Evolutionary conservation across 1,140 invertebrate genomes (phyloP), one percentile per base, ranked within the genome.

Genomic region (Drosophila sp.): DNA sequence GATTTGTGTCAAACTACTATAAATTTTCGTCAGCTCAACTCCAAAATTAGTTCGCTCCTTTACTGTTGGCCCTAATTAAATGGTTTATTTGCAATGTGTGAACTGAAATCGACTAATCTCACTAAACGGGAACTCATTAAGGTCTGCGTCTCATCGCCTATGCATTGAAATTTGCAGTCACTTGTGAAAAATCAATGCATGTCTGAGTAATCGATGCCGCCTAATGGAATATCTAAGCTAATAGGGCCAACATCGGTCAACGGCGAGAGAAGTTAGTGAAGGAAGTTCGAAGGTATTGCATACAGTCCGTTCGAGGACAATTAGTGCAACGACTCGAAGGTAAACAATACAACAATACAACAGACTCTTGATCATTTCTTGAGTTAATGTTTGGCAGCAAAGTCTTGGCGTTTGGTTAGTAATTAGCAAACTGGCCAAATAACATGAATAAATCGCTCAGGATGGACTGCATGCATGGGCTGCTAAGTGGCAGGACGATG

Each of bases 201-300:
- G 83, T 89, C 83, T 89, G 83, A 89, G 83, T 89, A 87, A 89
- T 89, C 79, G 71, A 89, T 89, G 84, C 53, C 64, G 76, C 56
- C 83, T 89, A 89, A 89, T 89, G 83, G 83, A 89, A 89, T 89
- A 84, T 74, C 80, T 89, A 89, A 89, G 83, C 84, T 80, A 89
- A 89, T 89, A 83, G 67, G 76, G 62, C 51, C 50, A 56, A 46
- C 36, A 38, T 27, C 13, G 38, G 25, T 41, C 40, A 36, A n/a
- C 25, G 13, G 53, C 8, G 29, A 53, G 16, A 21, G 48, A 34
- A 63, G 65, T 62, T 16, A 34, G 56, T 48, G 25, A 50, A 41
- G 18, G 14, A 5, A n/a, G 14, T 13, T 32, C 58, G 18, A 38
- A 27, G 58, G 58, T 4, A 4, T 6, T 32, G 29, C 9, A 5